Conservation (phyloP, 30 jellyfish, hydroid and myxozoan species). For the Cassiopea xamachana region DNA sequence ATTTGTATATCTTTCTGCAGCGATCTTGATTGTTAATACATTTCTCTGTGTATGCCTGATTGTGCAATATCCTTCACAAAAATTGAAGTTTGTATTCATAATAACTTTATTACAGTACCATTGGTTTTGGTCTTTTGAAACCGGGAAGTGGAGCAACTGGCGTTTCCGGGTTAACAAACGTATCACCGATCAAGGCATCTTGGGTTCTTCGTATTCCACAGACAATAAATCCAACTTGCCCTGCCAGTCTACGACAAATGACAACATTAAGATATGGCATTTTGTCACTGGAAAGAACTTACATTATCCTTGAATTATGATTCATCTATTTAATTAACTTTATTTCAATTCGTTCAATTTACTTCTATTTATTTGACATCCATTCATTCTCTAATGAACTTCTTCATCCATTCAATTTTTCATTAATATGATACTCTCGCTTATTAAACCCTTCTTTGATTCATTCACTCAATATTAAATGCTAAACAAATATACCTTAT, state of each 20-base stretch:
- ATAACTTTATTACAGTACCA: too few relatives aligned
- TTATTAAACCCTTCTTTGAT: neutral
- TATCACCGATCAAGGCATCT: slow-evolving; percentile 91
- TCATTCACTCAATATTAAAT: neutral
- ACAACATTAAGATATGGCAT: neutral
- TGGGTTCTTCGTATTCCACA: slow-evolving; percentile 86
- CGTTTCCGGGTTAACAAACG: slow-evolving; percentile 61
- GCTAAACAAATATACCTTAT: too few relatives aligned
- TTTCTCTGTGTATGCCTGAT: too few relatives aligned
- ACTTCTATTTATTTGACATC: neutral
- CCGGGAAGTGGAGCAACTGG: slow-evolving; percentile 84
- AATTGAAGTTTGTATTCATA: too few relatives aligned
- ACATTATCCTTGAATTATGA: too few relatives aligned
- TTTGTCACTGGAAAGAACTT: too few relatives aligned
- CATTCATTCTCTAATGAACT: neutral
- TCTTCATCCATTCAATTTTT: neutral
- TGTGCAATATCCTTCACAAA: too few relatives aligned
- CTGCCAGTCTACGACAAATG: slow-evolving; percentile 79
- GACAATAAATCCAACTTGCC: slow-evolving; percentile 95
- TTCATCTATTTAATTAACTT: too few relatives aligned
- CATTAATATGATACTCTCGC: neutral
- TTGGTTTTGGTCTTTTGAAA: slow-evolving; percentile 88
- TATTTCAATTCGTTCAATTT: too few relatives aligned
- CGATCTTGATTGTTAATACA: too few relatives aligned
- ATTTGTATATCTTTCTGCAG: too few relatives aligned